These are phyloP conservation scores for Patella depressa DNA, from an alignment of 2,888 invertebrate genomes.

Conservation along the genomic window DNA sequence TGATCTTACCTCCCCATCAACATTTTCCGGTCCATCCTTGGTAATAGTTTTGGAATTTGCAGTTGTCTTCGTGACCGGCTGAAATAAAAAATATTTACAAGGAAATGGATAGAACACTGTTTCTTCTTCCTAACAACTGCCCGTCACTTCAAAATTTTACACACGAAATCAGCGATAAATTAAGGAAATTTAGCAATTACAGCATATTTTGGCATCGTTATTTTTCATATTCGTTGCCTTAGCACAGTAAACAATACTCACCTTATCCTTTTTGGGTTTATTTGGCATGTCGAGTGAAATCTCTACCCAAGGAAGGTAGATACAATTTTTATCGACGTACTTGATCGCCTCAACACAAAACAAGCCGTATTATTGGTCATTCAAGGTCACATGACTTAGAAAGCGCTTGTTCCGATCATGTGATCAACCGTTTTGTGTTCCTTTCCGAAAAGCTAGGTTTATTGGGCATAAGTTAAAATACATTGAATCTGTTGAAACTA, in stretches of 20 bases:
- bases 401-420: conserved; percentile 23
- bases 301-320: conserved; percentile 40
- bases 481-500: no score
- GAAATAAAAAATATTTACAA: conserved; percentile 37
- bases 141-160: conserved; percentile 26
- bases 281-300: conserved; percentile 60
- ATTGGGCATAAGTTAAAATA: no score
- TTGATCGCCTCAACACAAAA: conserved; percentile 58
- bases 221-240: not conserved
- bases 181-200: not conserved
- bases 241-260: conserved; percentile 29
- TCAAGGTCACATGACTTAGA: conserved; percentile 53
- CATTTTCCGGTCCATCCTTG: conserved; percentile 62
- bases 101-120: conserved; percentile 4
- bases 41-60: conserved; percentile 51
- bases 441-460: no score
- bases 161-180: conserved; percentile 4
- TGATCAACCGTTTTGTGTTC: conserved; percentile 13
- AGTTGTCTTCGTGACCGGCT: conserved; percentile 59
- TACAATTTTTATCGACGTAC: conserved; percentile 42
- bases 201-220: not conserved
- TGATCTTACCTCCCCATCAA: conserved; percentile 59
- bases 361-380: conserved; percentile 59
- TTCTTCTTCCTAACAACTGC: conserved; percentile 29
- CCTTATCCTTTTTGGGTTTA: conserved; percentile 67